A percentile compares a stretch with the other conserved stretches of the same genome.
These are phyloP conservation scores for Cladopsammia gracilis DNA, from an alignment of 64 coral and sea anemone species.

Conservation along the genomic window DNA sequence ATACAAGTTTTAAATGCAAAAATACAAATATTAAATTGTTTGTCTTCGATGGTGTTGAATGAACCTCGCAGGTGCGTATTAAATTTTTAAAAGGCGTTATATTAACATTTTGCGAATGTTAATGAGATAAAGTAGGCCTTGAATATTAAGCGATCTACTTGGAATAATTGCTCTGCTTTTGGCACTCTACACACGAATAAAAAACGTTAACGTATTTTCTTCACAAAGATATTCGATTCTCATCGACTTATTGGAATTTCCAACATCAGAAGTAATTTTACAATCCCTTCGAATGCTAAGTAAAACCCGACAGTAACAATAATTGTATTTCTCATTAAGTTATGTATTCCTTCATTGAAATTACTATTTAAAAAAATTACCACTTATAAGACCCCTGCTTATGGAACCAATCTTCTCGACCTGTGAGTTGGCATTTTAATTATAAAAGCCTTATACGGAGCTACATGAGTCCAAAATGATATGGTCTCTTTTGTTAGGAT, in stretches of 20 bases:
- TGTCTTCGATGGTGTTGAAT: no score
- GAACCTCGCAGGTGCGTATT: neutral
- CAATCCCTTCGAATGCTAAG: no score
- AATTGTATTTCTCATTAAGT: neutral
- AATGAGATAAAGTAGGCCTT: neutral
- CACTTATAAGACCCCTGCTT: neutral
- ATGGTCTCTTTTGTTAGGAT: no score
- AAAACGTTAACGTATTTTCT: no score
- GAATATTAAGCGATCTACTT: neutral
- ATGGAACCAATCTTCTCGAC: neutral
- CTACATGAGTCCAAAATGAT: neutral
- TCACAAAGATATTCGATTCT: no score
- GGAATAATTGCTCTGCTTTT: neutral
- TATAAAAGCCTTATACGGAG: neutral
- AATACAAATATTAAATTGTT: neutral
- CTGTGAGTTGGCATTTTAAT: neutral
- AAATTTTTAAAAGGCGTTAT: conserved; percentile 41
- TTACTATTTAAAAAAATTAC: neutral
- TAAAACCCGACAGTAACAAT: no score
- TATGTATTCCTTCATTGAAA: neutral
- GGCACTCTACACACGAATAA: neutral
- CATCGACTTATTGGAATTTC: no score
- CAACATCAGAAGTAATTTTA: no score
- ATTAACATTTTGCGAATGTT: conserved; percentile 5
- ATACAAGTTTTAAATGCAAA: no score